Percentiles rank a stretch among this genome's conserved stretches.
Evolutionary conservation across 2,888 invertebrate species (phyloP).

Genomic region (Euproctis similis): DNA sequence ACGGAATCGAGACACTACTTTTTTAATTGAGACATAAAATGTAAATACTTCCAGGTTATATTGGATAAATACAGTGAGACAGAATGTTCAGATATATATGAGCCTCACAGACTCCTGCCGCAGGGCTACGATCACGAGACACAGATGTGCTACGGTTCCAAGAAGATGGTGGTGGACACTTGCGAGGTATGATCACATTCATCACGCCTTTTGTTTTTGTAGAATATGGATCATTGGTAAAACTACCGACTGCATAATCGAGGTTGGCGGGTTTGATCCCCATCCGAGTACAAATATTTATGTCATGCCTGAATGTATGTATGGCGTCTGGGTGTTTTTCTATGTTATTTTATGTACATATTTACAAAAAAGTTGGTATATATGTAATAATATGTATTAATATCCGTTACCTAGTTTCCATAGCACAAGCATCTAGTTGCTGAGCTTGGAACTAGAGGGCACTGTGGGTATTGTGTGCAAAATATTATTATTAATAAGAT

Average conservation of each 20-base stretch:
- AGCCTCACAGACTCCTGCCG: conserved; percentile 9
- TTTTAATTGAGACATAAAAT: not conserved
- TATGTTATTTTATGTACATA: not conserved
- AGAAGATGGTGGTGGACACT: conserved; percentile 8
- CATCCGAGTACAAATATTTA: too few relatives aligned
- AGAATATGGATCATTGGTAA: not conserved
- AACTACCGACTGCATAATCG: too few relatives aligned
- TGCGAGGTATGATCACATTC: conserved; percentile 15
- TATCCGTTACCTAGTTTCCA: too few relatives aligned
- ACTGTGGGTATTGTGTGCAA: too few relatives aligned
- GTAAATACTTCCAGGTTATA: conserved; percentile 8
- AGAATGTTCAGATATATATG: conserved; percentile 4
- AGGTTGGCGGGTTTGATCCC: too few relatives aligned
- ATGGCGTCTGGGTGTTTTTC: too few relatives aligned
- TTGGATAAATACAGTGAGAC: conserved; percentile 3
- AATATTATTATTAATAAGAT: too few relatives aligned
- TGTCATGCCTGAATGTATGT: too few relatives aligned
- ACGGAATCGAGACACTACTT: too few relatives aligned
- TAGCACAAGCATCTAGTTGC: too few relatives aligned
- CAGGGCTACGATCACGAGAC: conserved; percentile 10
- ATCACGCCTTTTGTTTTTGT: not conserved
- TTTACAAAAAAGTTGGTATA: not conserved
- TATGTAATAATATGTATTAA: too few relatives aligned
- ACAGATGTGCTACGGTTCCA: conserved; percentile 14
- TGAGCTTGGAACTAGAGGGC: too few relatives aligned